Conservation (phyloP, 2,888 invertebrate species). For the Drosophila greeni region DNA sequence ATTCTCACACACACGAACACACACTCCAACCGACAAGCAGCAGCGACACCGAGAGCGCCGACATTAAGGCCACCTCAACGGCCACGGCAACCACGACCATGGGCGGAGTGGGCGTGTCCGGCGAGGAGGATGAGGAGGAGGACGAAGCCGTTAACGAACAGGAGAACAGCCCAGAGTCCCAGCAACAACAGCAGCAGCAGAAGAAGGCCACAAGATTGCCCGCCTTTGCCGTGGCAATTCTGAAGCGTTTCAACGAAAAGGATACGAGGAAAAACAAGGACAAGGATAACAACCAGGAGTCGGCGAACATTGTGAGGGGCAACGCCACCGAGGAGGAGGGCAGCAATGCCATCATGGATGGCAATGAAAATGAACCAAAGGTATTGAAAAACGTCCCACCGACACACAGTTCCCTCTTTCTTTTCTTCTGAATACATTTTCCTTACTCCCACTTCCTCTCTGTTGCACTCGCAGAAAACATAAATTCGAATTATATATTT, state of each 20-base stretch:
- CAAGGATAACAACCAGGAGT: slow-evolving; percentile 50
- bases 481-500: not conserved
- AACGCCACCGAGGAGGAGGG: slow-evolving; percentile 52
- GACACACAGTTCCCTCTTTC: slow-evolving; percentile 12
- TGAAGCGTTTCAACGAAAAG: slow-evolving; percentile 76
- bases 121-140: slow-evolving; percentile 26
- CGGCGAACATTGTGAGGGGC: slow-evolving; percentile 43
- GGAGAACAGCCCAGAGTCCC: slow-evolving; percentile 78
- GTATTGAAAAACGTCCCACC: slow-evolving; percentile 64
- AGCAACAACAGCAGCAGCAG: slow-evolving; percentile 36
- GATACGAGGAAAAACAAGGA: slow-evolving; percentile 62
- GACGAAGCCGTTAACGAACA: slow-evolving; percentile 28
- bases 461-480: not conserved
- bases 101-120: slow-evolving; percentile 28
- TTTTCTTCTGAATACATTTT: slow-evolving; percentile 12
- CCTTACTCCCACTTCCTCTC: not conserved
- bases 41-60: slow-evolving; percentile 85
- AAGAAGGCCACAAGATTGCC: slow-evolving; percentile 74
- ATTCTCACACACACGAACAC: slow-evolving; percentile 48
- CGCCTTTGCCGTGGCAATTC: slow-evolving; percentile 75
- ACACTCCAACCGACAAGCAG: slow-evolving; percentile 77
- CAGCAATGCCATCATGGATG: slow-evolving; percentile 62
- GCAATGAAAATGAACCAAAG: slow-evolving; percentile 78
- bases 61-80: slow-evolving; percentile 78
- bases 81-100: slow-evolving; percentile 70